Percentiles rank a stretch among this genome's conserved stretches.
Evolutionary conservation across 1,140 invertebrate species (phyloP).

Genomic region (Cydia pomonella): DNA sequence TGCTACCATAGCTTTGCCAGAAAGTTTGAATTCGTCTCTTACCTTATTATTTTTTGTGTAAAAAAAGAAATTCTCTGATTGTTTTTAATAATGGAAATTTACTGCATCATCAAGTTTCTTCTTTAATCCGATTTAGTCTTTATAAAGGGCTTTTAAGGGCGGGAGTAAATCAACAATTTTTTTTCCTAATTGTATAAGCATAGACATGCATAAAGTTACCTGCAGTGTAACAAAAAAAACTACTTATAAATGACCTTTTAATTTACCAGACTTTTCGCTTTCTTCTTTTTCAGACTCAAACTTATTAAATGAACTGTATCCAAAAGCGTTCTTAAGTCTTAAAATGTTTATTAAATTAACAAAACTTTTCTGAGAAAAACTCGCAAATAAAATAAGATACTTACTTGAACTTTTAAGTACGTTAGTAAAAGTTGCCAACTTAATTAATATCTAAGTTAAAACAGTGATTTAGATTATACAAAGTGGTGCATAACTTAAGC

Average conservation of each 20-base stretch:
- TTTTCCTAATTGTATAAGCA: neutral
- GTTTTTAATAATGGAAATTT: too few species aligned
- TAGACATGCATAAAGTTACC: neutral
- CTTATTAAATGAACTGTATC: constrained; percentile 1
- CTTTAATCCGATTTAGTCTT: too few species aligned
- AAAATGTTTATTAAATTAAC: constrained; percentile 8
- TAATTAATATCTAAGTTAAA: constrained; percentile 21
- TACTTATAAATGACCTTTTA: constrained; percentile 8
- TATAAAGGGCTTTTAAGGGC: neutral
- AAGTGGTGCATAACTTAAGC: neutral
- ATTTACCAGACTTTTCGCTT: neutral
- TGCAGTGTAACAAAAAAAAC: neutral
- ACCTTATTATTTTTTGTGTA: too few species aligned
- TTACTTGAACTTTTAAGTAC: constrained; percentile 27
- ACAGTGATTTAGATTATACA: constrained; percentile 15
- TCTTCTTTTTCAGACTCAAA: neutral
- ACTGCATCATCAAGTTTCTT: too few species aligned
- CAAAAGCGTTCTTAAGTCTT: neutral
- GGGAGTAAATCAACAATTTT: neutral
- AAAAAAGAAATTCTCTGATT: too few species aligned
- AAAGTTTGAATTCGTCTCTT: too few species aligned
- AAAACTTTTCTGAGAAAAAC: constrained; percentile 21
- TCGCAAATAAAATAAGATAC: constrained; percentile 4
- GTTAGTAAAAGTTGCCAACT: constrained; percentile 25
- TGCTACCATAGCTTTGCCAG: too few species aligned